Base-by-base conservation (phyloP, 2,113 vertebrate genomes). In the Leiothrix lutea region DNA sequence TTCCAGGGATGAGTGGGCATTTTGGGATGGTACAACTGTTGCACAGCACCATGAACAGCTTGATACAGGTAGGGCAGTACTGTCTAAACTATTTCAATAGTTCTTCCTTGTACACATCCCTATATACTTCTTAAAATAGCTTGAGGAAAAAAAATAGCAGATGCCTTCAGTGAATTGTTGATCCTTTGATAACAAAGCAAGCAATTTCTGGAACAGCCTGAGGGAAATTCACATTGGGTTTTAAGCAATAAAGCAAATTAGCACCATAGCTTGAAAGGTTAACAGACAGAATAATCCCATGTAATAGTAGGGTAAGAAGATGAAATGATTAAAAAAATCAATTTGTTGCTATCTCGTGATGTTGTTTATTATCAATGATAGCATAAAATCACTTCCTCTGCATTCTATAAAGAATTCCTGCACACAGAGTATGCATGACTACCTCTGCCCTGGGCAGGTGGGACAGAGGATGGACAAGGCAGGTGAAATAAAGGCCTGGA, bases 221-320 rank as follows among this genome's bases (percentile, higher is more conserved):
- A 13, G 75, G 93, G 88, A 92, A 86, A 92, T 83, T 78, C 56
- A 70, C 4, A 2, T 83, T 58, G 51, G 4, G 60, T 94, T 89
- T 95, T 94, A 94, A 94, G 64, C 93, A 95, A 90, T 90, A 91
- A 93, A 94, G 47, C 85, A 95, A 94, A 96, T 96, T 96, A 95
- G 88, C 64, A 80, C 38, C 47, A 36, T 51, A 87, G 58, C 58
- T 90, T 91, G 88, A 94, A 91, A 97, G 85, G 88, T 88, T 94
- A 96, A 87, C 42, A 91, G 53, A 81, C 25, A 90, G 78, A 80
- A 90, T 73, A 86, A 82, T 85, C 54, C 35, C 47, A 77, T 29
- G 33, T 71, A 77, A 73, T 58, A 94, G 44, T 5, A 73, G 16
- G 23, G 19, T 25, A 80, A 77, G 48, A 70, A 73, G 70, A 95